Conservation (phyloP, 2,113 vertebrate species). For the Heterotilapia buettikoferi region DNA sequence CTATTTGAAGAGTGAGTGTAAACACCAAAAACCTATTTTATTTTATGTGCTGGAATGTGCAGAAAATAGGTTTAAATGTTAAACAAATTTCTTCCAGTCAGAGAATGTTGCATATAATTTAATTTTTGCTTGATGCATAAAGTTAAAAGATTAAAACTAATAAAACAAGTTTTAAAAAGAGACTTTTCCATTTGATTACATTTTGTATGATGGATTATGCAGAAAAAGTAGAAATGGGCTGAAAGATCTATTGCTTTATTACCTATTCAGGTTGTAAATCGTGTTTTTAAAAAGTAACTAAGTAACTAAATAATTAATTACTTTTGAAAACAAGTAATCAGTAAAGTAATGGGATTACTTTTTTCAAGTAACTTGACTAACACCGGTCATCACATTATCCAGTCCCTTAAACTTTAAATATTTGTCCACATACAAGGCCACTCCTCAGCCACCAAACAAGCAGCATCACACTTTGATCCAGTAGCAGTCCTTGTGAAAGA, state of each 20-base stretch:
- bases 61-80: neutral
- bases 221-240: neutral
- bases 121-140: neutral
- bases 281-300: neutral
- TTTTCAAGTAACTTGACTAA: neutral
- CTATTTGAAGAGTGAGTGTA: no score
- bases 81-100: neutral
- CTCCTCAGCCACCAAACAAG: neutral
- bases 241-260: fast-evolving
- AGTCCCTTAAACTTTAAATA: neutral
- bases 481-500: neutral
- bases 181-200: neutral
- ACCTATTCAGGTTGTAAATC: neutral
- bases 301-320: neutral
- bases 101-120: neutral
- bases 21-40: no score
- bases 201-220: neutral
- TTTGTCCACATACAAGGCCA: neutral
- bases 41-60: no score
- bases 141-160: neutral
- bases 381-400: neutral
- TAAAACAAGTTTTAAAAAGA: no score
- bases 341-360: neutral
- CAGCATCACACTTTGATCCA: neutral
- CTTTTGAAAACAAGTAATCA: neutral